Percentiles rank a stretch among this genome's conserved stretches.
Evolutionary conservation across 2,797 vertebrate genomes (phyloP).

Genomic region (Paramormyrops hopkinsi): DNA sequence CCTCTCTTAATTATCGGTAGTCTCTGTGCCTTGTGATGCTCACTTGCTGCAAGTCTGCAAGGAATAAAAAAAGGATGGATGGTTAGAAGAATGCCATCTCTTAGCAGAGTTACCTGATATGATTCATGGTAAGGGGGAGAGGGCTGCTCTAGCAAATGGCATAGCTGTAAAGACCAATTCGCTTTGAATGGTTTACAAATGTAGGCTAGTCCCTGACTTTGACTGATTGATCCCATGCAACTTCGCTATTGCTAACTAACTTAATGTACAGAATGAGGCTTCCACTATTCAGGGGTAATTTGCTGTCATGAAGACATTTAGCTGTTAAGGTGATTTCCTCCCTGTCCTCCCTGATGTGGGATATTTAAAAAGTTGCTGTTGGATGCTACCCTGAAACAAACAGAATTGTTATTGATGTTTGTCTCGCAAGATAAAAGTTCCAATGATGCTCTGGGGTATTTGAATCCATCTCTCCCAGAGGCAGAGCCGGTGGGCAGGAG

Average conservation of each 20-base stretch:
- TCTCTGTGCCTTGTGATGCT: neutral
- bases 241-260: neutral
- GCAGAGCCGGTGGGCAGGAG: neutral
- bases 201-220: neutral
- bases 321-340: neutral
- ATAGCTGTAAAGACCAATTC: neutral
- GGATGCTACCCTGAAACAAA: neutral
- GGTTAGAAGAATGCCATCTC: neutral
- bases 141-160: neutral
- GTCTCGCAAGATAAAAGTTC: neutral
- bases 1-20: neutral
- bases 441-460: neutral
- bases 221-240: neutral
- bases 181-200: neutral
- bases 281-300: neutral
- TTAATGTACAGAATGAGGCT: slow-evolving; percentile 6
- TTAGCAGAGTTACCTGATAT: neutral
- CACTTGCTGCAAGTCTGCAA: neutral
- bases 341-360: neutral
- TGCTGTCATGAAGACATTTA: neutral
- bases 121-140: neutral
- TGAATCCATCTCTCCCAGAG: neutral
- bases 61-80: neutral
- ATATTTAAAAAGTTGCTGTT: neutral
- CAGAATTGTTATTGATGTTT: neutral